Conservation (phyloP, 2,888 invertebrate species). For the Drosophila percnosoma region DNA sequence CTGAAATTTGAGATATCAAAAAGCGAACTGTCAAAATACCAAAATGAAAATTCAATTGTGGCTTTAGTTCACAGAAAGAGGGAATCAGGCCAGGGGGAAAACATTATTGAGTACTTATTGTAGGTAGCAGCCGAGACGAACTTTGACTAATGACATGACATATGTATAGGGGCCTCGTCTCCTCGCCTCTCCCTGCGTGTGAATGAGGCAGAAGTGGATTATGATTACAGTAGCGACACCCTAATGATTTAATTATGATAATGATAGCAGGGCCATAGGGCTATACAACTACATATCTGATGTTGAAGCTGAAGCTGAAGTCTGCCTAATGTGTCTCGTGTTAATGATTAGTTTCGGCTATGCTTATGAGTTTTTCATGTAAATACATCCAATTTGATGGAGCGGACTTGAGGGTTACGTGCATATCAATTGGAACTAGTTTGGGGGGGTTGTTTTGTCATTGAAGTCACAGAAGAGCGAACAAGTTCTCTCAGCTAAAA, state of each 20-base stretch:
- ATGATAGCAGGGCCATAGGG: constrained; percentile 52
- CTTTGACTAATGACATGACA: constrained; percentile 64
- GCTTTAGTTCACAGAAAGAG: constrained; percentile 17
- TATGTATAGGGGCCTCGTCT: constrained; percentile 56
- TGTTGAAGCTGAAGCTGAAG: constrained; percentile 6
- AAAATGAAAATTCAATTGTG: constrained; percentile 59
- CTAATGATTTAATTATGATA: constrained; percentile 79
- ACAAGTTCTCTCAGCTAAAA: background rate
- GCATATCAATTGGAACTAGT: constrained; percentile 27
- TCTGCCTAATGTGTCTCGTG: constrained; percentile 7
- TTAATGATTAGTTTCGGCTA: constrained; percentile 34
- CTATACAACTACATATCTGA: constrained; percentile 9
- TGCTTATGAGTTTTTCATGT: constrained; percentile 38
- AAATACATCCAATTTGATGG: constrained; percentile 21
- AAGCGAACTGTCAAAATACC: constrained; percentile 73
- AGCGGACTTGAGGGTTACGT: constrained; percentile 1
- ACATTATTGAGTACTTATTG: constrained; percentile 39
- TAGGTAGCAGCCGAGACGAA: constrained; percentile 44
- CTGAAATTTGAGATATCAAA: constrained; percentile 74
- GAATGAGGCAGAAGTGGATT: constrained; percentile 42
- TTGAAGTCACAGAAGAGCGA: background rate
- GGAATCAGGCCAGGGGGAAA: background rate
- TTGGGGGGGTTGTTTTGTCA: background rate
- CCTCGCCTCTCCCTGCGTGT: constrained; percentile 10
- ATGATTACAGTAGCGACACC: constrained; percentile 47